A percentile compares a stretch with the other conserved stretches of the same genome.
Conservation (phyloP, 1,140 invertebrate species). For the Drosophila virilis region DNA sequence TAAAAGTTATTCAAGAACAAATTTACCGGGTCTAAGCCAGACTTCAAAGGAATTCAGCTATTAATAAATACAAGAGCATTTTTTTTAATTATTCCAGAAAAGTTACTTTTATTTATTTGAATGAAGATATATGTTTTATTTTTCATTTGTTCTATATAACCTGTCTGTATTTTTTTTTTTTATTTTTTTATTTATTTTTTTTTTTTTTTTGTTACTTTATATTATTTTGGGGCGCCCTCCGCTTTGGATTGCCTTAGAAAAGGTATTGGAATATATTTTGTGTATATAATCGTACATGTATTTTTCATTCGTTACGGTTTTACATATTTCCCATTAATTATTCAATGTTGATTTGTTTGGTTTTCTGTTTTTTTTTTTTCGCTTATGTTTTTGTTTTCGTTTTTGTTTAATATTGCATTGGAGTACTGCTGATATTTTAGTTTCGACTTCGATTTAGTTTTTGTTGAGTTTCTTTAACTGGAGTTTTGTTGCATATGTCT, state of each 20-base stretch:
- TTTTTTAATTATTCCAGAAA: conserved; percentile 72
- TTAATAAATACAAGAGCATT: conserved; percentile 5
- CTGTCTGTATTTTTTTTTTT: conserved; percentile 56
- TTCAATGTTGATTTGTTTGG: conserved; percentile 58
- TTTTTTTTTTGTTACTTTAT: conserved; percentile 30
- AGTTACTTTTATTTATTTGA: conserved; percentile 81
- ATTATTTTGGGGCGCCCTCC: conserved; percentile 28
- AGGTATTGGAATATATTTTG: conserved; percentile 71
- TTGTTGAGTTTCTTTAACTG: conserved; percentile 23
- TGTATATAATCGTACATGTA: conserved; percentile 72
- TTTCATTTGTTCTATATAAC: conserved; percentile 71
- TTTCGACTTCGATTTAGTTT: conserved; percentile 46
- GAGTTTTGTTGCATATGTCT: conserved; percentile 52
- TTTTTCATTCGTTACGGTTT: conserved; percentile 66
- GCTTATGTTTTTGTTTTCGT: conserved; percentile 27
- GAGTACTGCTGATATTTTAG: conserved; percentile 69
- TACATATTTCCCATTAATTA: conserved; percentile 68
- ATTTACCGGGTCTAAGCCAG: background rate
- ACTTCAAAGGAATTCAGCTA: background rate
- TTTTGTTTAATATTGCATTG: conserved; percentile 63
- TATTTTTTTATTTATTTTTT: conserved; percentile 33
- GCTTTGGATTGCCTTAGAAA: conserved; percentile 54
- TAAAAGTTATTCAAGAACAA: too few species aligned
- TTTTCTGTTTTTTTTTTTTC: conserved; percentile 27
- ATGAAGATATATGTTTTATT: conserved; percentile 78